These are phyloP conservation scores for Athalia circularis DNA, from an alignment of 2,888 invertebrate genomes.

Conservation along the genomic window DNA sequence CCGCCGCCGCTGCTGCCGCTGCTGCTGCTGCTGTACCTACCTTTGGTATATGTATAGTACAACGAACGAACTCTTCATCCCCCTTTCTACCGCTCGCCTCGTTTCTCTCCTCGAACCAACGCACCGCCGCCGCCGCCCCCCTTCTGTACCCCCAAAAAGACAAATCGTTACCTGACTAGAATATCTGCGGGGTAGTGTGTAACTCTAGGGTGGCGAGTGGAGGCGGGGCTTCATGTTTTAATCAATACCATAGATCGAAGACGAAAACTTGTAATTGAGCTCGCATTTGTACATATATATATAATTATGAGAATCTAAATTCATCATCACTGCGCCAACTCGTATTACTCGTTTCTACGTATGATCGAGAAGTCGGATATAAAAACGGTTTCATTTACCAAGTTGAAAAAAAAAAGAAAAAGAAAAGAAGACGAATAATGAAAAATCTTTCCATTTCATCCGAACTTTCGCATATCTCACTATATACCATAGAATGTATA, in stretches of 20 bases:
- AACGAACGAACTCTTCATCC: neutral
- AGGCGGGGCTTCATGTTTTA: constrained; percentile 41
- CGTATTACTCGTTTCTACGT: neutral
- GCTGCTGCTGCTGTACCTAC: too few relatives aligned
- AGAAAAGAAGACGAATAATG: too few relatives aligned
- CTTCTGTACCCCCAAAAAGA: constrained; percentile 29
- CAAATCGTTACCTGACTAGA: constrained; percentile 44
- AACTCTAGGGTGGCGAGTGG: constrained; percentile 39
- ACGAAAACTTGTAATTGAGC: constrained; percentile 26
- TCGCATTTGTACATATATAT: neutral
- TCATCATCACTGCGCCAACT: neutral
- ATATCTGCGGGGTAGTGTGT: constrained; percentile 43
- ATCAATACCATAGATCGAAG: constrained; percentile 43
- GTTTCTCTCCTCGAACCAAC: neutral
- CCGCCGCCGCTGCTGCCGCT: neutral
- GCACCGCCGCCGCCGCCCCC: neutral
- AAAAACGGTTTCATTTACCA: neutral
- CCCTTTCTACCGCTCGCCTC: constrained; percentile 17
- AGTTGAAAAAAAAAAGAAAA: neutral
- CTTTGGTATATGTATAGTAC: neutral
- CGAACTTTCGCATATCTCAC: neutral
- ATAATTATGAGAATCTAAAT: neutral
- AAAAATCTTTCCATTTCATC: too few relatives aligned
- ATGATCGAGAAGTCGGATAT: neutral
- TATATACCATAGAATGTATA: too few relatives aligned